A percentile compares a stretch with the other conserved stretches of the same genome.
phyloP scores from a whole-genome alignment of 2,113 vertebrate genomes.

The Pachycephala philippinensis region DNA sequence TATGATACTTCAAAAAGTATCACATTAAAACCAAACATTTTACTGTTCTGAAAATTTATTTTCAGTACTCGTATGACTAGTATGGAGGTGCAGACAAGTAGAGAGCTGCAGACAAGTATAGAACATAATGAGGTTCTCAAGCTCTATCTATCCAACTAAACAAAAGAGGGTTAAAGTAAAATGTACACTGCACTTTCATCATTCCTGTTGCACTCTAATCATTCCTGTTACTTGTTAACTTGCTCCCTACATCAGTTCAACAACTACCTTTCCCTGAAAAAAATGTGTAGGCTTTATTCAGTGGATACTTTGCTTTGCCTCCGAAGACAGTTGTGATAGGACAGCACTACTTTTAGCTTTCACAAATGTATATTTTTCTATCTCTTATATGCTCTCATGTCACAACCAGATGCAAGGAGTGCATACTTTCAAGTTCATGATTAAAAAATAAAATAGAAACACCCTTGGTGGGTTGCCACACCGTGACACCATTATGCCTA shows the following conservation, averaged over 20 bases:
- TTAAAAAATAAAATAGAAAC: neutral
- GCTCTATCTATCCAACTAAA: neutral
- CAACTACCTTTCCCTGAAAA: neutral
- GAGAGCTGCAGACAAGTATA: neutral
- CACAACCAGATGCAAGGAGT: neutral
- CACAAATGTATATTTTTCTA: neutral
- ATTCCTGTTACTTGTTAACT: neutral
- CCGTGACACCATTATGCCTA: neutral
- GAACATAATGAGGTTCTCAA: neutral
- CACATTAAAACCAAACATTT: neutral
- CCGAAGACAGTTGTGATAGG: neutral
- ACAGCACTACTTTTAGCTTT: neutral
- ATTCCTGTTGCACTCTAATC: neutral
- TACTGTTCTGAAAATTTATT: neutral
- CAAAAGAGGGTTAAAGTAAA: neutral
- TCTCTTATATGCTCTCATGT: neutral
- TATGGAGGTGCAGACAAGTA: neutral
- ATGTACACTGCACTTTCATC: neutral
- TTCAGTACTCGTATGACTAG: neutral
- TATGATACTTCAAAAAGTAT: neutral
- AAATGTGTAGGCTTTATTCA: neutral
- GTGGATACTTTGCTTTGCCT: neutral
- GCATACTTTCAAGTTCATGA: neutral
- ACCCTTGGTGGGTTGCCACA: neutral
- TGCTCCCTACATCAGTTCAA: neutral